Base-by-base conservation (phyloP, 2,888 invertebrate species). In the Drosophila neonasuta region DNA sequence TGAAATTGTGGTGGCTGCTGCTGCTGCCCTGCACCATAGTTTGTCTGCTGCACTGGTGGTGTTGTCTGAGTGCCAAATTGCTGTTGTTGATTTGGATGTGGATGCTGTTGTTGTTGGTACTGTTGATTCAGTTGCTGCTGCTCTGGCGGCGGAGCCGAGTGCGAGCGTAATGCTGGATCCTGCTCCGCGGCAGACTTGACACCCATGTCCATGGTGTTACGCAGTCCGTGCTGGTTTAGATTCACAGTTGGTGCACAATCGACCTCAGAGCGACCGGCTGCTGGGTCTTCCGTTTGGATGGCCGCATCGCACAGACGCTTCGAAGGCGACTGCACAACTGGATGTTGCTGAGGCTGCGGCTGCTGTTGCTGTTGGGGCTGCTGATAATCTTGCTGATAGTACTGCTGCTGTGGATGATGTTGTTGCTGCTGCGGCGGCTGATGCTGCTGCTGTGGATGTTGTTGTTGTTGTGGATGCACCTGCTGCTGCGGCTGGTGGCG, bases 121-220 rank as follows among this genome's bases (percentile, higher is more conserved):
- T 77, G 75, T 58, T 80, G 68, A 15, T 85, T 75, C 50, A 86
- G 90, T 54, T 88, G 89, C 51, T 89, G 90, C 45, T 90, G 90
- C 60, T 88, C 88, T 62, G 92, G 88, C 57, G 95, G 95, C 32
- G 96, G 96, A 30, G 96, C 96, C 75, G 96, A 96, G 93, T 95
- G 94, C 56, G 95, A 95, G 87, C 96, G 92, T 77, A 94, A 94
- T 61, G 92, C 92, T 63, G 89, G 89, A 74, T 93, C 93, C 81
- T 92, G 92, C 64, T 88, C 93, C n/a, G 90, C 86, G 71, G 92
- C 93, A 44, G 92, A 92, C 79, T 92, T 92, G 75, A 95, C 94
- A 52, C 95, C 95, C 88, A 96, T 93, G 88, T 96, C 96, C 68
- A 95, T 94, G 20, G 96, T 96, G 87, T 96, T 96, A 74, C 96